These are phyloP conservation scores for Aphodius granarius DNA, from an alignment of 2,888 invertebrate species.

Conservation along the genomic window DNA sequence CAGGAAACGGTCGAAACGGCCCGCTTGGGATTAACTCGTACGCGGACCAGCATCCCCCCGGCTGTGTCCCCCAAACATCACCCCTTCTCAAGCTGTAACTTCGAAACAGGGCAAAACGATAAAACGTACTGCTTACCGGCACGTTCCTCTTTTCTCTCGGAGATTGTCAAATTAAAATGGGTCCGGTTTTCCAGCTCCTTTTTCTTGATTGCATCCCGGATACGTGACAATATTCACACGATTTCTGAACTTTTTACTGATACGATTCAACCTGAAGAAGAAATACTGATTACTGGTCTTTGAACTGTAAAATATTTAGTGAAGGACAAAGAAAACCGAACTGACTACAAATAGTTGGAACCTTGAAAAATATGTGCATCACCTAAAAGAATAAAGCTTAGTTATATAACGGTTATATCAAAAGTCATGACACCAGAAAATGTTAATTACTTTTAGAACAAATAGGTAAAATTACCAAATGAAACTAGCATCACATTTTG, in stretches of 20 bases:
- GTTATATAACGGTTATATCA: too few species aligned
- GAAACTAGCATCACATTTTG: too few species aligned
- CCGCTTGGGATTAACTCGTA: conserved; percentile 42
- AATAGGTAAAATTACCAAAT: too few species aligned
- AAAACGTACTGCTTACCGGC: conserved; percentile 29
- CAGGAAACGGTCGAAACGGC: conserved; percentile 40
- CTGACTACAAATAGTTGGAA: too few species aligned
- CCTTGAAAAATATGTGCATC: too few species aligned
- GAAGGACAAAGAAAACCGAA: too few species aligned
- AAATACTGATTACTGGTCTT: too few species aligned
- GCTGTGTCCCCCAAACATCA: background rate
- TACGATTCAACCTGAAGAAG: background rate
- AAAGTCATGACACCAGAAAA: too few species aligned
- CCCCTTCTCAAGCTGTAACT: conserved; percentile 1
- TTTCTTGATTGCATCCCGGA: background rate
- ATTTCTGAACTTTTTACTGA: background rate
- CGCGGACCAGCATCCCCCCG: conserved; percentile 19
- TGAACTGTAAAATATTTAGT: too few species aligned
- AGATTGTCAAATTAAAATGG: conserved; percentile 27
- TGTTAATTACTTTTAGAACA: too few species aligned
- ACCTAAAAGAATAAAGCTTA: too few species aligned
- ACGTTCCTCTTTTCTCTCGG: conserved; percentile 1
- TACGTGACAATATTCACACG: conserved; percentile 7
- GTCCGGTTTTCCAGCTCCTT: conserved; percentile 23
- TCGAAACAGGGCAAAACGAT: conserved; percentile 37